A percentile compares a stretch with the other conserved stretches of the same genome.
Conservation (phyloP, 2,888 invertebrate genomes). For the Alloscopus bannaensis region DNA sequence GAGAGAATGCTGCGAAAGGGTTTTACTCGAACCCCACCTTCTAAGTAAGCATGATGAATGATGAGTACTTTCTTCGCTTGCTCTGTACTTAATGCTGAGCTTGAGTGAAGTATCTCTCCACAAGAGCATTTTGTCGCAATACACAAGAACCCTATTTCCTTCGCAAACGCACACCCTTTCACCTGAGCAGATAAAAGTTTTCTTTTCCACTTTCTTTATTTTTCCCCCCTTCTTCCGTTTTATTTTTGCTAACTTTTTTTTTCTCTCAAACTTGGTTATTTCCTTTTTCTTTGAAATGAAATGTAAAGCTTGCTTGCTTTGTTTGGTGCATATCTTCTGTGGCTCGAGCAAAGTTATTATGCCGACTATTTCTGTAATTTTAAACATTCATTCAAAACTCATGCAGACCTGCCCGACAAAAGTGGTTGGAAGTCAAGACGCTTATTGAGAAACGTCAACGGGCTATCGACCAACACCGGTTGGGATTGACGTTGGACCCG, state of each 20-base stretch:
- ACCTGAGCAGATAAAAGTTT: constrained; percentile 16
- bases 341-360: too few relatives aligned
- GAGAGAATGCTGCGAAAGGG: constrained; percentile 88
- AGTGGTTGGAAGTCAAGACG: constrained; percentile 73
- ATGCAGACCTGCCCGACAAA: constrained; percentile 72
- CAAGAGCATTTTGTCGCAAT: too few relatives aligned
- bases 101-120: too few relatives aligned
- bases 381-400: constrained; percentile 32
- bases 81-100: too few relatives aligned
- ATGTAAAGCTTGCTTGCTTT: background rate
- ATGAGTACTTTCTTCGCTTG: constrained; percentile 54
- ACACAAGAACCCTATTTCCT: background rate
- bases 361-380: too few relatives aligned
- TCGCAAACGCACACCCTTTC: background rate
- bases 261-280: constrained; percentile 34
- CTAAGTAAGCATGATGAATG: constrained; percentile 75
- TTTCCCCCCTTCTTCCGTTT: too few relatives aligned
- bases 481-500: constrained; percentile 60
- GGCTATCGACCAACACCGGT: constrained; percentile 68
- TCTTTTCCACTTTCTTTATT: constrained; percentile 9
- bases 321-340: constrained; percentile 50
- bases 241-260: constrained; percentile 39
- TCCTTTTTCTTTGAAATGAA: constrained; percentile 13
- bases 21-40: constrained; percentile 82
- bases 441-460: constrained; percentile 72